Percentiles rank a stretch among this genome's conserved stretches.
Conservation (phyloP, 2,797 vertebrate species). For the Enteromius viviparus region DNA sequence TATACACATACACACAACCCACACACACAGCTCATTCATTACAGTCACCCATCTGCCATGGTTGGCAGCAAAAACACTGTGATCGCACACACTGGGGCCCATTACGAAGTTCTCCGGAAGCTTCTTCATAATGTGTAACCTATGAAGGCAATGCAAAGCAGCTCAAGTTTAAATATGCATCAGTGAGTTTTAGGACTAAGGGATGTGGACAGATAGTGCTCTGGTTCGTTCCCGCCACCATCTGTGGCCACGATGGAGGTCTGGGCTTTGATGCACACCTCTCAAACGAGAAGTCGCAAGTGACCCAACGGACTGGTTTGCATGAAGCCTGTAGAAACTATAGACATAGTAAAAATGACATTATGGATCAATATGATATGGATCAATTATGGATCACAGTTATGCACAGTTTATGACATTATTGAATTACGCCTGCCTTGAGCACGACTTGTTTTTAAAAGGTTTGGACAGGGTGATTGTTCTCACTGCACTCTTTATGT, state of each 20-base stretch:
- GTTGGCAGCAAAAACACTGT: slow-evolving; percentile 29
- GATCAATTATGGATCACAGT: not conserved
- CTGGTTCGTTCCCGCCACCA: not conserved
- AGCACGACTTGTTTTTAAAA: not conserved
- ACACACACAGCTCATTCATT: slow-evolving; percentile 36
- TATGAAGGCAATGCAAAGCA: slow-evolving; percentile 27
- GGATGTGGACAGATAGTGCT: slow-evolving; percentile 14
- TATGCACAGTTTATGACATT: not conserved
- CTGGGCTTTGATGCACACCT: not conserved
- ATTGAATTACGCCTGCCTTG: not conserved
- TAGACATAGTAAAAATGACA: not conserved
- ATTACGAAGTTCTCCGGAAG: slow-evolving; percentile 30
- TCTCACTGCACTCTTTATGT: not conserved
- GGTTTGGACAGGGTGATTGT: not conserved
- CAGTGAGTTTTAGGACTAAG: slow-evolving; percentile 21
- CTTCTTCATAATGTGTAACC: slow-evolving; percentile 23
- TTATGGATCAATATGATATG: not conserved
- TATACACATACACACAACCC: not conserved
- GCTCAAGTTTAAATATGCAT: slow-evolving; percentile 23
- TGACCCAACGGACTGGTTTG: not conserved
- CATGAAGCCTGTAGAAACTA: not conserved
- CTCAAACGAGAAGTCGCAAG: not conserved
- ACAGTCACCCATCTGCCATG: slow-evolving; percentile 38
- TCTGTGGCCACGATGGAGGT: slow-evolving; percentile 19
- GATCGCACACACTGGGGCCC: slow-evolving; percentile 24